A percentile compares a stretch with the other conserved stretches of the same genome.
Evolutionary conservation across 2,113 vertebrate genomes (phyloP).

Genomic region (Sceloporus tristichus): DNA sequence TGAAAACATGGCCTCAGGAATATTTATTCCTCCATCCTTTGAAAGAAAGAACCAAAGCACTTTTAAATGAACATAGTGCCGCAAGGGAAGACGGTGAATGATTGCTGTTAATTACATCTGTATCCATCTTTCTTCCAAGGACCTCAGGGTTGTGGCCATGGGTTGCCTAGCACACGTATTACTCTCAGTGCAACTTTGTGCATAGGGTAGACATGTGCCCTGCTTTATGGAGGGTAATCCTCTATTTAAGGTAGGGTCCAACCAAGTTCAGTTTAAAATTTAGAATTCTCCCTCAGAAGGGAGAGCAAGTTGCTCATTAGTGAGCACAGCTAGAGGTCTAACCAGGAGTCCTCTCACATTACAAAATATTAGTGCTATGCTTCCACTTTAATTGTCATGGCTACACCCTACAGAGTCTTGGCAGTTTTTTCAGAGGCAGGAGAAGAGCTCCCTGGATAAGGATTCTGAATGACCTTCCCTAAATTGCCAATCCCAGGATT

Average conservation of each 20-base stretch:
- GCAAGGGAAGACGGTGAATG: not conserved
- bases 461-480: too few species aligned
- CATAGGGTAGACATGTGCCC: not conserved
- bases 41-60: slow-evolving; percentile 25
- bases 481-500: too few species aligned
- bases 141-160: not conserved
- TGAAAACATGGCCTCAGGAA: slow-evolving; percentile 30
- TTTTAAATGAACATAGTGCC: slow-evolving; percentile 32
- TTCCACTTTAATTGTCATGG: too few species aligned
- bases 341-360: too few species aligned
- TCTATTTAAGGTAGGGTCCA: not conserved
- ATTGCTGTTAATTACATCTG: not conserved
- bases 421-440: too few species aligned
- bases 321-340: too few species aligned
- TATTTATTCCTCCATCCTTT: slow-evolving; percentile 34
- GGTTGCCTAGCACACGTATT: not conserved
- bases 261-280: not conserved
- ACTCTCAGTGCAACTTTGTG: not conserved
- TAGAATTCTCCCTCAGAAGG: not conserved
- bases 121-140: not conserved
- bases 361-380: too few species aligned
- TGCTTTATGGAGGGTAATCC: not conserved
- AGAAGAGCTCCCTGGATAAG: too few species aligned
- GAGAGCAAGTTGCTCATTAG: not conserved
- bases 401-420: too few species aligned